These are phyloP conservation scores for Copsychus sechellarum DNA, from an alignment of 2,113 vertebrate genomes.

Conservation along the genomic window DNA sequence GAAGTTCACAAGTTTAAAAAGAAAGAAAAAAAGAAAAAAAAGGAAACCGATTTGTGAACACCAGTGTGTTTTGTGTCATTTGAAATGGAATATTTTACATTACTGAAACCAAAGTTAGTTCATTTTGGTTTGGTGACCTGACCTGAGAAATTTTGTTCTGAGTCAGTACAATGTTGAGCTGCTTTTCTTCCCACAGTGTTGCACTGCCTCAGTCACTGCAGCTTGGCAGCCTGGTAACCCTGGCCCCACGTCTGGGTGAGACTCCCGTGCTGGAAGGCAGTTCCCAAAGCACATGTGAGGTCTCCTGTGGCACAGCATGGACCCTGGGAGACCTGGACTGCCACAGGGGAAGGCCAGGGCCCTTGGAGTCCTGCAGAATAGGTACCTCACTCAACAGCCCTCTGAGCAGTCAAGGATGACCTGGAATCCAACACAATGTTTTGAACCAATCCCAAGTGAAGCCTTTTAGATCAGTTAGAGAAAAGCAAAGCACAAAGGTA, in stretches of 20 bases:
- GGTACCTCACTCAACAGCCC: not conserved
- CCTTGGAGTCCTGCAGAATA: not conserved
- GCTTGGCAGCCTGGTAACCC: not conserved
- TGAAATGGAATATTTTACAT: constrained; percentile 46
- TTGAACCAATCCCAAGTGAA: not conserved
- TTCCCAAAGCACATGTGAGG: not conserved
- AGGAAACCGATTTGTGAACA: not conserved
- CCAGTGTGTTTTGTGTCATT: not conserved
- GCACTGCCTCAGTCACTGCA: not conserved
- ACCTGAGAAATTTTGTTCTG: constrained; percentile 43
- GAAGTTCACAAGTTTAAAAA: constrained; percentile 52
- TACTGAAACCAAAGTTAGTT: constrained; percentile 40
- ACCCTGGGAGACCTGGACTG: not conserved
- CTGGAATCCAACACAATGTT: not conserved
- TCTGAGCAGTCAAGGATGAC: not conserved
- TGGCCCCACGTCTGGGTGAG: not conserved
- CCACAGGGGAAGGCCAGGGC: not conserved
- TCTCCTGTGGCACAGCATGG: rapidly evolving
- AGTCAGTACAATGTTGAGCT: constrained; percentile 35
- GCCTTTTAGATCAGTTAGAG: not conserved
- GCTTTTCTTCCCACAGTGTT: constrained; percentile 16
- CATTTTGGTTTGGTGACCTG: constrained; percentile 57
- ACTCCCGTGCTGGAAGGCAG: not conserved
- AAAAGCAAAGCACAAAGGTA: not conserved
- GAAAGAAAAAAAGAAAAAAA: not conserved